phyloP scores from a whole-genome alignment of 2,888 invertebrate genomes.

The Meteorus colon region DNA sequence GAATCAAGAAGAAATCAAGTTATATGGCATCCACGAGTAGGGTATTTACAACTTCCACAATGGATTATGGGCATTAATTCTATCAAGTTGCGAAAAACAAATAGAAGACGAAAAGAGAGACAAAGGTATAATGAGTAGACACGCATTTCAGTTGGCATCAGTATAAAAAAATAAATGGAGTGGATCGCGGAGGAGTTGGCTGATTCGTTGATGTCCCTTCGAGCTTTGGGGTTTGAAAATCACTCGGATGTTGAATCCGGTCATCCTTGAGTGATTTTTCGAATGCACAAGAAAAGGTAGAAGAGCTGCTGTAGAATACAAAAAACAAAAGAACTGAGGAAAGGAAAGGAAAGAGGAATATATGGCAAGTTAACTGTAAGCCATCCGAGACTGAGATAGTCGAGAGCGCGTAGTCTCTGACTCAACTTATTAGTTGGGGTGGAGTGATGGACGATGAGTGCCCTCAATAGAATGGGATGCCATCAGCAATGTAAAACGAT shows the following conservation, averaged over 20 bases:
- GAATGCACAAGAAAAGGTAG: neutral
- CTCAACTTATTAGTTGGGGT: constrained; percentile 43
- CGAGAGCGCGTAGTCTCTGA: constrained; percentile 29
- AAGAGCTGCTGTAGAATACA: neutral
- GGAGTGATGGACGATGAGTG: constrained; percentile 36
- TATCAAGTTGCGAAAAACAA: neutral
- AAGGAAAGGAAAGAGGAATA: neutral
- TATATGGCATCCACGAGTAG: neutral
- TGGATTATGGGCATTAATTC: constrained; percentile 31
- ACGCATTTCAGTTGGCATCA: neutral
- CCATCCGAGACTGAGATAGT: constrained; percentile 24
- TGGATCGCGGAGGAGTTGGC: neutral
- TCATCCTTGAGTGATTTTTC: constrained; percentile 4
- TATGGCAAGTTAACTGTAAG: constrained; percentile 28
- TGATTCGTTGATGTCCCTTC: neutral
- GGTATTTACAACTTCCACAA: constrained; percentile 21
- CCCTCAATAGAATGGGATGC: constrained; percentile 44
- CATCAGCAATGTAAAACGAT: constrained; percentile 49
- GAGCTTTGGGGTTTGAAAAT: neutral
- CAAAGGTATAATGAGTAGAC: neutral
- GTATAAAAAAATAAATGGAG: neutral
- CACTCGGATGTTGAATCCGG: neutral
- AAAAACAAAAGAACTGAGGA: neutral
- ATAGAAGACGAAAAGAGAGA: neutral
- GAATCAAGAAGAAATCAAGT: constrained; percentile 23